Evolutionary conservation across 2,797 vertebrate genomes (phyloP).

Genomic region (Phaenicophaeus curvirostris): DNA sequence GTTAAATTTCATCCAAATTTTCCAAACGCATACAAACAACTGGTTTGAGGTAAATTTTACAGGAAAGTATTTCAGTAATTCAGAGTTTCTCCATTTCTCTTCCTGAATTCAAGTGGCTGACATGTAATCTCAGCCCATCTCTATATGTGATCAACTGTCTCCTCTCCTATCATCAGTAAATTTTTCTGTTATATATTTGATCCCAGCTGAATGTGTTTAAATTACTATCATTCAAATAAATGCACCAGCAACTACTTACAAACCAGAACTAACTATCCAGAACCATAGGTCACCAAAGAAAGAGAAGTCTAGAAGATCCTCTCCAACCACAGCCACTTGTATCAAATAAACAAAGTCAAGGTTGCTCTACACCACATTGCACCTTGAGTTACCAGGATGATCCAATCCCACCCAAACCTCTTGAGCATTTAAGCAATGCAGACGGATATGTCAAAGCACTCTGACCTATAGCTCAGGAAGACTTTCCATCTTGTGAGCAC

Average conservation of each 20-base stretch:
- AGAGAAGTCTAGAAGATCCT: background rate
- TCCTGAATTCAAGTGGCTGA: background rate
- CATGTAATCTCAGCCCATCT: background rate
- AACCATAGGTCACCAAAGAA: background rate
- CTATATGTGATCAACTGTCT: fast-evolving
- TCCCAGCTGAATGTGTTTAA: background rate
- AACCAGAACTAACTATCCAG: background rate
- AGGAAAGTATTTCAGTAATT: background rate
- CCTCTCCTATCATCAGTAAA: background rate
- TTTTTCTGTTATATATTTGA: background rate
- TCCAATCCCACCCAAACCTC: background rate
- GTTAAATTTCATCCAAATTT: background rate
- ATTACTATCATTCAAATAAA: background rate
- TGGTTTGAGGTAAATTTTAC: background rate
- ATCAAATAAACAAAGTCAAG: background rate
- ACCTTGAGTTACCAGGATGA: background rate
- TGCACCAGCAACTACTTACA: background rate
- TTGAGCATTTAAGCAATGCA: background rate
- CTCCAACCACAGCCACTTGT: fast-evolving
- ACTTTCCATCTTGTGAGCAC: background rate
- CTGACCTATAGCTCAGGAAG: background rate
- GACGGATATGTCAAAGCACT: too few species aligned
- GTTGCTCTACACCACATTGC: background rate
- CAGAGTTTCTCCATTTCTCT: background rate
- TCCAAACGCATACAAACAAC: background rate